Evolutionary conservation across 2,113 vertebrate genomes (phyloP), one percentile per base, ranked within the genome.

Genomic region (Notarius quadriscutis): DNA sequence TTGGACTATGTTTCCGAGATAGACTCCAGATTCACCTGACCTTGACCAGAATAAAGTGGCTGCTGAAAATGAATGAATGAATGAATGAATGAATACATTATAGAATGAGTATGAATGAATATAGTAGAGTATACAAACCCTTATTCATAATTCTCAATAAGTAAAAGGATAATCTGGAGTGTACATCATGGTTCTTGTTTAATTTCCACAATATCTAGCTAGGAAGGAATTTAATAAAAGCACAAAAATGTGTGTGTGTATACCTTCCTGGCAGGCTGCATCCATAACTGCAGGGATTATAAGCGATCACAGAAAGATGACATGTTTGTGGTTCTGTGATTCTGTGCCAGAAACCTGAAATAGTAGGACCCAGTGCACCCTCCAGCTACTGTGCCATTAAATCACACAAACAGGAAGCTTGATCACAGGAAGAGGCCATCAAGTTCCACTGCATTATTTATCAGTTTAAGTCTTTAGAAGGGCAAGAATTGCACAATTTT

Each of bases 261-360:
- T 87, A 69, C 41, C 50, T 71, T 92, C 91, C 90, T 92, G 90
- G 90, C 87, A 90, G 88, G 71, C 88, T 57, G 6, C 51, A 57
- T 77, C 60, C 57, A 85, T 90, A 89, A 89, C 91, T 79, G 88
- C 83, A 78, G 83, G 92, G 91, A 94, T 94, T 93, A 93, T 58
- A 91, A 90, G 75, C 81, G 89, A 86, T 91, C 90, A 84, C 69
- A 78, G 58, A 78, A 87, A 86, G 89, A 86, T 63, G 85, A 80
- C 84, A 78, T 71, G 69, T 57, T 80, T 9, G 53, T 48, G 88
- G 71, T 50, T 83, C 75, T 60, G 83, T 72, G 75, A 71, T 79
- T 84, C 88, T 89, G 71, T 89, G 41, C 75, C 71, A 86, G 67
- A 84, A 89, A 83, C 30, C 86, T 84, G 75, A 88, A 89, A 34